Evolutionary conservation across 2,888 invertebrate genomes (phyloP).

Genomic region (Cinara cedri): DNA sequence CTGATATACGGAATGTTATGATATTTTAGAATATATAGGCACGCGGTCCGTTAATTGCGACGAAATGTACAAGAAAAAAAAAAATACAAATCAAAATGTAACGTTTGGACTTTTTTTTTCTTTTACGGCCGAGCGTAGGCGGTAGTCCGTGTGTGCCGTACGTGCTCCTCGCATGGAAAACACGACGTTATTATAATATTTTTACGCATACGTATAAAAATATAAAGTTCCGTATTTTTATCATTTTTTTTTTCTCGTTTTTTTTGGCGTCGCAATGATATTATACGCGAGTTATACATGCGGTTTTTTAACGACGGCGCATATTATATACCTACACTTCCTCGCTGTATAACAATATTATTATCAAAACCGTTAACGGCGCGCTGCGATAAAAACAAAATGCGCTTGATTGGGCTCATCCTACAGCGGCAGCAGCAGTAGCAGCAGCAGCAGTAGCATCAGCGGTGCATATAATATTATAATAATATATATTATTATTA

Average conservation of each 20-base stretch:
- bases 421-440: too few species aligned
- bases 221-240: background rate
- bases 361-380: conserved; percentile 15
- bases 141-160: background rate
- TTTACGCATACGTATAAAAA: background rate
- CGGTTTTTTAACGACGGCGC: background rate
- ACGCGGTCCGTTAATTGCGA: conserved; percentile 13
- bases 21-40: conserved; percentile 22
- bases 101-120: background rate
- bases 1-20: conserved; percentile 14
- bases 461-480: too few species aligned
- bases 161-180: conserved; percentile 17
- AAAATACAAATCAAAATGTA: conserved; percentile 12
- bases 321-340: too few species aligned
- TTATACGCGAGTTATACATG: background rate
- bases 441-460: too few species aligned
- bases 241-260: background rate
- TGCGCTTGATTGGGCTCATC: background rate
- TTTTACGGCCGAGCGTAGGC: conserved; percentile 22
- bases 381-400: background rate
- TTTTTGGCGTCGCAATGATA: background rate
- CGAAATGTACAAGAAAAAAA: conserved; percentile 3
- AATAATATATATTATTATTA: too few species aligned
- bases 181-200: background rate
- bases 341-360: too few species aligned